These are phyloP conservation scores for Halyomorpha halys DNA, from an alignment of 1,140 invertebrate genomes.

Conservation along the genomic window DNA sequence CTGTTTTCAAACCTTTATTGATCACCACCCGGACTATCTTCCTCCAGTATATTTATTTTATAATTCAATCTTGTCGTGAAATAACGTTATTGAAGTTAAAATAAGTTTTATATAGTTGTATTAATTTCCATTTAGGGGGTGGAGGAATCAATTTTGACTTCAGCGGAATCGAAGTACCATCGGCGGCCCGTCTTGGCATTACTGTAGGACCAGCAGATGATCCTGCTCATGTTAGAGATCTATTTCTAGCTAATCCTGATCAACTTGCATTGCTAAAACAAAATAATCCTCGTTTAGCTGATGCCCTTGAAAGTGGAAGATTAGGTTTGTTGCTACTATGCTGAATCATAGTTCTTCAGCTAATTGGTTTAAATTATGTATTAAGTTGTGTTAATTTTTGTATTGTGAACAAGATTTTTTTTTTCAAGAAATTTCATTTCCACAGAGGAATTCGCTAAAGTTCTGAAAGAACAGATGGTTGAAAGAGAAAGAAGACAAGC, in stretches of 20 bases:
- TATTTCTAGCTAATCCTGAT: conserved; percentile 86
- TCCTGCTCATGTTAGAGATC: conserved; percentile 75
- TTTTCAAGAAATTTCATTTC: conserved; percentile 30
- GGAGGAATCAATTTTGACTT: conserved; percentile 53
- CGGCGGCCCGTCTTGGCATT: neutral
- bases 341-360: neutral
- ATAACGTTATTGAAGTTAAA: too few relatives aligned
- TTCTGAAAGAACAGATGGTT: conserved; percentile 70
- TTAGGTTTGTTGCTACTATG: conserved; percentile 43
- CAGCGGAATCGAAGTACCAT: conserved; percentile 67
- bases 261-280: conserved; percentile 82
- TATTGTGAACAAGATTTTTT: conserved; percentile 9
- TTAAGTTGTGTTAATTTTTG: neutral
- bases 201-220: conserved; percentile 54
- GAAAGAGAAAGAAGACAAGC: conserved; percentile 65
- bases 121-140: neutral
- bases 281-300: conserved; percentile 85
- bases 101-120: neutral
- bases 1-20: too few relatives aligned
- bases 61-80: too few relatives aligned
- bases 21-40: too few relatives aligned
- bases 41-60: too few relatives aligned
- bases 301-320: conserved; percentile 75
- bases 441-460: conserved; percentile 67
- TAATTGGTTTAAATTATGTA: neutral